Percentiles rank a stretch among this genome's conserved stretches.
These are phyloP conservation scores for Notolepis coatsorum DNA, from an alignment of 2,797 vertebrate species.

Conservation along the genomic window DNA sequence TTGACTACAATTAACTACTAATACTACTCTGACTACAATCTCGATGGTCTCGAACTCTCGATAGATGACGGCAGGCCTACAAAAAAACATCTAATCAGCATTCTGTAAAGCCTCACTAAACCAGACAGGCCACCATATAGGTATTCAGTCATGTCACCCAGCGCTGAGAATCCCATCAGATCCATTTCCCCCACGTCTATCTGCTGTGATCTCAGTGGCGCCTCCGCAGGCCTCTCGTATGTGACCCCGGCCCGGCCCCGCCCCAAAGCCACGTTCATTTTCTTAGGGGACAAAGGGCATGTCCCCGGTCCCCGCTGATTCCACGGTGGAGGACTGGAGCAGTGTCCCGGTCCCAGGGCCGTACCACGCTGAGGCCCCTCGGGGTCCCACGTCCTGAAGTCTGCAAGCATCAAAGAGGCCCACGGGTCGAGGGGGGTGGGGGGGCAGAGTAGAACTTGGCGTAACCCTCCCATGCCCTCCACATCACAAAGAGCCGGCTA, in stretches of 20 bases:
- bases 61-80: too few species aligned
- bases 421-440: slow-evolving; percentile 64
- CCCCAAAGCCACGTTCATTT: slow-evolving; percentile 79
- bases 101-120: too few species aligned
- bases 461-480: slow-evolving; percentile 68
- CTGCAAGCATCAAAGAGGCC: slow-evolving; percentile 71
- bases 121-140: too few species aligned
- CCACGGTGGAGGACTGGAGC: slow-evolving; percentile 17
- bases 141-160: background rate
- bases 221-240: slow-evolving; percentile 55
- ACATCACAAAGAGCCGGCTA: slow-evolving; percentile 76
- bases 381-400: slow-evolving; percentile 59
- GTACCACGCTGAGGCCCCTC: slow-evolving; percentile 57
- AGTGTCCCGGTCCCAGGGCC: slow-evolving; percentile 56
- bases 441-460: slow-evolving; percentile 66
- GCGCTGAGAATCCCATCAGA: slow-evolving; percentile 45
- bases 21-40: background rate
- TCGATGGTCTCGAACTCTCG: too few species aligned
- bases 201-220: slow-evolving; percentile 63
- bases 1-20: too few species aligned
- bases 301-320: slow-evolving; percentile 53
- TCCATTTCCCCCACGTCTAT: slow-evolving; percentile 43
- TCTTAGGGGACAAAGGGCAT: slow-evolving; percentile 77
- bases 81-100: too few species aligned
- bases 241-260: slow-evolving; percentile 45